Base-by-base conservation (phyloP, 2,888 invertebrate genomes). In the Malthinus seriepunctatus region DNA sequence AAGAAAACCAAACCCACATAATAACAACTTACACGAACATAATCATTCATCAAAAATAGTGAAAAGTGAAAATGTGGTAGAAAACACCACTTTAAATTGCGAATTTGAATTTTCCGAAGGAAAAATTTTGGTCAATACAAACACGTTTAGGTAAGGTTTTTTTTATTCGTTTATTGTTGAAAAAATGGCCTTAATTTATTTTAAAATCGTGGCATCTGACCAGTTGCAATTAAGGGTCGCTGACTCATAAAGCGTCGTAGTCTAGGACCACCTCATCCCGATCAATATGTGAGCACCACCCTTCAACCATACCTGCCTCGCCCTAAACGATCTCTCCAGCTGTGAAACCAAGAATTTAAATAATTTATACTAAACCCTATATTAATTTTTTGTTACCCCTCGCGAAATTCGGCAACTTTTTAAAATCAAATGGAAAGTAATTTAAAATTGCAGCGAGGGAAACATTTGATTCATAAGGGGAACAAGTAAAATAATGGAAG, bases 251-350 rank as follows among this genome's bases (percentile, higher is more conserved):
- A 52, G 54, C 59, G 64, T 56, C 56, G 63, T 59, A 61, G 64
- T 60, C 60, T 66, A 59, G 62, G 56, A 57, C 63, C 63, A 55
- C 62, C 62, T 60, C 60, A 63, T 64, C 63, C 42, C 64, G 66
- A 66, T 66, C 66, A 66, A 66, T 66, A 66, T 55, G 34, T 51
- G 54, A 56, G 54, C 56, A 64, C 63, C 56, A 61, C 60, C 60
- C 60, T 45, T 35, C 51, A 32, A 46, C 53, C 56, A 56, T 47
- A 48, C 56, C 51, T 60, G 60, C 60, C 60, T 56, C 56, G 60
- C 60, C 57, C 53, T 44, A 31, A 23, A 37, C 47, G 32, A 32
- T 32, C 47, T 15, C 23, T 14, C 14, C 15, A 14, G 39, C 23
- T 42, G 15, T 15, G 23, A 39, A 42, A 42, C 39, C 39, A 42